Evolutionary conservation across 1,140 invertebrate species (phyloP), one percentile per base, ranked within the genome.

Genomic region (Drosophila pruinosa): DNA sequence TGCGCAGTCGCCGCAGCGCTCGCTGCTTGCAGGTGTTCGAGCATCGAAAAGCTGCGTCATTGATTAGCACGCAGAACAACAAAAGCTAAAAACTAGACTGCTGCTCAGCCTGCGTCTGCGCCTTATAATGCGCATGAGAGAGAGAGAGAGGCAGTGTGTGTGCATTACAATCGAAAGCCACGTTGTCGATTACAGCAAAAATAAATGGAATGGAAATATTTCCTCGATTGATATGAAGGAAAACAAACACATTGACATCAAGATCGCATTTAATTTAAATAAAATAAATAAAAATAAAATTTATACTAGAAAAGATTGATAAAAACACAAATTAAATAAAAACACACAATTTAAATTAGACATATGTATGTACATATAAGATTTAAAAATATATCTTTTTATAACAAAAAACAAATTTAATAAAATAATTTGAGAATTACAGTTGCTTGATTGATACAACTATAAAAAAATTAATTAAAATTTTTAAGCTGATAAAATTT

Each of bases 21-120:
- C 41, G 45, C 71, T 31, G 57, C 58, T 75, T 67, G 82, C 82
- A 88, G 82, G 82, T 88, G 82, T 86, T 88, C 64, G 2, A 22
- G 3, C 34, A 39, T 12, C 62, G 50, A 77, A 81, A 65, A 71
- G 81, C 82, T 72, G 82, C 81, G 81, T 85, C 81, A 86, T 85
- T 85, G 76, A 85, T 85, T 85, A 86, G 76, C 63, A 67, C 53
- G 62, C 62, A 72, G 36, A 38, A 10, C 54, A 41, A 34, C 48
- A 52, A 64, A 80, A 73, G 57, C 76, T 38, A 72, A 71, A n/a
- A 85, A 75, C 82, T 86, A 88, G 78, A 81, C 67, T 59, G 24
- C 19, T 6, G 17, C 38, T 8, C 17, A 28, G 39, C 24, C 56
- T 47, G 39, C 19, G 24, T 4, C 56, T 34, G 34, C n/a, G 47